Base-by-base conservation (phyloP, 2,113 vertebrate species). In the Limnothrissa miodon region DNA sequence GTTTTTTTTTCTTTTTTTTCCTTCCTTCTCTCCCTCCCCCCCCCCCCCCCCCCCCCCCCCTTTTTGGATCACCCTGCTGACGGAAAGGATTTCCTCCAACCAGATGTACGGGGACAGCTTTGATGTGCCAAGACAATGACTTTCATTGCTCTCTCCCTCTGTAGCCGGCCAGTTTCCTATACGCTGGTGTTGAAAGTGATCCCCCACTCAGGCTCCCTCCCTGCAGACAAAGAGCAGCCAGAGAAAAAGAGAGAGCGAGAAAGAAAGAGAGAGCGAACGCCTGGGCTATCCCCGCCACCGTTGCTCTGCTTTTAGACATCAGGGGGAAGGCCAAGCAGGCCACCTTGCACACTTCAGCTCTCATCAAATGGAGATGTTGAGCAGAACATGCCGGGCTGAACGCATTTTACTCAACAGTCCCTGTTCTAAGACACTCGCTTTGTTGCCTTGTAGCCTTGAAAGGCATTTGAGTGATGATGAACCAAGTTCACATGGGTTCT, bases 61-160 rank as follows among this genome's bases (percentile, higher is more conserved):
- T 86, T 89, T 89, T 86, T 89, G 92, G 91, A 93, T 91, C 90
- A 91, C 90, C 53, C 90, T 93, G 94, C 95, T 96, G 95, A 96
- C 94, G 95, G 95, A 96, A 95, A 94, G 95, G 95, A 95, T 96
- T 96, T 96, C 95, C 95, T 95, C 94, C 90, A 87, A 91, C 91
- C 84, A 94, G 92, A 95, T 94, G 95, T 91, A 95, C 62, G 39
- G 79, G 66, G 92, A 93, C 92, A 85, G 90, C 94, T 96, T 96
- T 96, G 95, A 97, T 95, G 95, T 95, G 90, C 90, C 93, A 93
- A 95, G 94, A 96, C 95, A 96, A 95, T 96, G 95, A 93, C 94
- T 95, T 94, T 95, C 94, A 95, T 95, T 96, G 95, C 95, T 94
- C 93, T 92, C 62, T 29, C 62, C 56, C 39, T 48, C 70, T 51